phyloP scores from a whole-genome alignment of 2,113 vertebrate genomes.

The Nipponia nippon region DNA sequence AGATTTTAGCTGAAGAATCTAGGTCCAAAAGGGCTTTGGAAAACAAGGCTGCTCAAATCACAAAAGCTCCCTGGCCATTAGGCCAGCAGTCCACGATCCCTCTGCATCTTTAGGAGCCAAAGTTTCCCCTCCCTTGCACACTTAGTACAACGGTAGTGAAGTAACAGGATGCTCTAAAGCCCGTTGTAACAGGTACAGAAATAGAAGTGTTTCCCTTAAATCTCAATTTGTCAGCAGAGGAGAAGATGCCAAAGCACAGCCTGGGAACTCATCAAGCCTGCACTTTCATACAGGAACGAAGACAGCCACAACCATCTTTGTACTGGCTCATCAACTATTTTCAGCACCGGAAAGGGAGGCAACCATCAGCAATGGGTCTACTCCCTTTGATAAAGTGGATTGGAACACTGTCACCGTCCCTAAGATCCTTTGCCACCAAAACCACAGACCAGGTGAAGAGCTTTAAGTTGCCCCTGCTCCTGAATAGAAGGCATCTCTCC shows the following conservation, averaged over 20 bases:
- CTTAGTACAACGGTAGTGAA: background rate
- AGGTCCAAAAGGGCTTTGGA: background rate
- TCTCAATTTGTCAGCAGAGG: background rate
- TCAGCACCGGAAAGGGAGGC: background rate
- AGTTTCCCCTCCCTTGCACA: background rate
- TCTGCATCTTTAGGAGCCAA: background rate
- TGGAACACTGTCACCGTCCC: background rate
- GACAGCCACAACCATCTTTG: background rate
- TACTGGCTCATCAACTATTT: conserved; percentile 2
- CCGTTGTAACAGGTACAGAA: background rate
- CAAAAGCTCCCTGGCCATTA: background rate
- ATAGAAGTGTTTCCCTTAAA: background rate
- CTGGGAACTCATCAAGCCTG: background rate
- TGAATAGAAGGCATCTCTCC: background rate
- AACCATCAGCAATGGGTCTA: background rate
- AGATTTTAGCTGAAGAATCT: background rate
- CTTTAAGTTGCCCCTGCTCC: background rate
- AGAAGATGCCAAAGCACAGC: background rate
- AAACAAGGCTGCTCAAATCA: background rate
- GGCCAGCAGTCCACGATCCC: background rate
- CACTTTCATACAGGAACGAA: background rate
- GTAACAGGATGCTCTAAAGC: background rate
- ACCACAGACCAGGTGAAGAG: background rate
- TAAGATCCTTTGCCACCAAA: background rate
- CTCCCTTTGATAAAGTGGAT: background rate